Percentiles rank a stretch among this genome's conserved stretches.
Evolutionary conservation across 1,140 invertebrate species (phyloP).

Genomic region (Branchinecta lindahli): DNA sequence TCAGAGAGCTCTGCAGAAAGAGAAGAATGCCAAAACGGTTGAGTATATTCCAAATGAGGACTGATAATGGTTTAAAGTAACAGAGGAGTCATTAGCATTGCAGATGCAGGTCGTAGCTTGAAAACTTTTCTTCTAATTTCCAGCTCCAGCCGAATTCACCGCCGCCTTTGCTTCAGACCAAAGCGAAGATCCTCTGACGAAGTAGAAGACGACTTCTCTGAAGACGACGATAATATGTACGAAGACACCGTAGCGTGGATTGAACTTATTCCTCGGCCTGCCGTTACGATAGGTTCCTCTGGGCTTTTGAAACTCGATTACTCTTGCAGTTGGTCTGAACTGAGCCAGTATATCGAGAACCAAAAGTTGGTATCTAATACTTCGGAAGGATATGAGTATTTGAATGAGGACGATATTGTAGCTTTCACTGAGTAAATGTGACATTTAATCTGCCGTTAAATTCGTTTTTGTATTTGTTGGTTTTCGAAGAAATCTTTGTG

Average conservation of each 20-base stretch:
- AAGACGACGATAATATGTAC: background rate
- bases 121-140: background rate
- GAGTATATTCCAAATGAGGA: too few species aligned
- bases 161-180: background rate
- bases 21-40: too few species aligned
- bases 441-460: too few species aligned
- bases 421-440: too few species aligned
- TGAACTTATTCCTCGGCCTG: background rate
- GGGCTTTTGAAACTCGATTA: background rate
- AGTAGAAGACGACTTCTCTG: background rate
- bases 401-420: background rate
- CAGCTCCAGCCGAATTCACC: background rate
- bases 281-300: background rate
- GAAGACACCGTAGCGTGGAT: constrained; percentile 1
- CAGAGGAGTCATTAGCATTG: too few species aligned
- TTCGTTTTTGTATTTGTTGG: too few species aligned
- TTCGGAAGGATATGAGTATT: background rate
- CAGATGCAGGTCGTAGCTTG: too few species aligned
- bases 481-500: too few species aligned
- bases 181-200: background rate
- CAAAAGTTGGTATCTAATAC: background rate
- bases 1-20: too few species aligned
- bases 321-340: background rate
- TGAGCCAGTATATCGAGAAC: background rate
- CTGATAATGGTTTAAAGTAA: too few species aligned